A percentile compares a stretch with the other conserved stretches of the same genome.
Conservation (phyloP, 2,888 invertebrate species). For the Didymodactylos carnosus region DNA sequence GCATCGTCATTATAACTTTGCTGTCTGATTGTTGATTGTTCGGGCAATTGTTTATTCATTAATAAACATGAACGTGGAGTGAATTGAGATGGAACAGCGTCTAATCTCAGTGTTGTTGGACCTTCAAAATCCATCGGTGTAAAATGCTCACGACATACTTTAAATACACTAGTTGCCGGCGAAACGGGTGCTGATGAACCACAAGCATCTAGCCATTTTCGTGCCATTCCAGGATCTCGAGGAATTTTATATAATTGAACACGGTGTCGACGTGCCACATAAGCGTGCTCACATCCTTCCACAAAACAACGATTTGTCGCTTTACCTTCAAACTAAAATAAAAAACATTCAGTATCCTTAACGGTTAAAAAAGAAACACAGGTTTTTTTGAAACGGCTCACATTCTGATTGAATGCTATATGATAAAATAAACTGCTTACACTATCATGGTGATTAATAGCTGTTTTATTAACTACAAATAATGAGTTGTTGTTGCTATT, state of each 20-base stretch:
- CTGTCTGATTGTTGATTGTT: too few species aligned
- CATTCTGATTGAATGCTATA: too few species aligned
- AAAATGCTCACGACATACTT: background rate
- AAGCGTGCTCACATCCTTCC: background rate
- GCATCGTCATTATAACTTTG: too few species aligned
- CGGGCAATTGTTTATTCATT: background rate
- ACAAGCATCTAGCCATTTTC: background rate
- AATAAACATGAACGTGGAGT: background rate
- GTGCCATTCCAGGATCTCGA: background rate
- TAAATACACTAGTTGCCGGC: background rate
- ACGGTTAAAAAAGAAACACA: background rate
- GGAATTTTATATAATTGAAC: constrained; percentile 1
- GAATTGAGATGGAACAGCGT: background rate
- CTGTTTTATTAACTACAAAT: background rate
- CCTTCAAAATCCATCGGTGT: background rate
- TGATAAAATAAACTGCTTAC: too few species aligned
- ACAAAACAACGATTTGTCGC: background rate
- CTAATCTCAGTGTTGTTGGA: background rate
- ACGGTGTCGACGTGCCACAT: background rate
- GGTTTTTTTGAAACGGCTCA: background rate
- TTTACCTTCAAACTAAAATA: background rate
- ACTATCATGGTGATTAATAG: background rate
- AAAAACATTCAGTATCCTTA: background rate
- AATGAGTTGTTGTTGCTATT: background rate
- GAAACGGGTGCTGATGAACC: background rate